A percentile compares a stretch with the other conserved stretches of the same genome.
Evolutionary conservation across 2,888 invertebrate species (phyloP).

Genomic region (Meganola albula): DNA sequence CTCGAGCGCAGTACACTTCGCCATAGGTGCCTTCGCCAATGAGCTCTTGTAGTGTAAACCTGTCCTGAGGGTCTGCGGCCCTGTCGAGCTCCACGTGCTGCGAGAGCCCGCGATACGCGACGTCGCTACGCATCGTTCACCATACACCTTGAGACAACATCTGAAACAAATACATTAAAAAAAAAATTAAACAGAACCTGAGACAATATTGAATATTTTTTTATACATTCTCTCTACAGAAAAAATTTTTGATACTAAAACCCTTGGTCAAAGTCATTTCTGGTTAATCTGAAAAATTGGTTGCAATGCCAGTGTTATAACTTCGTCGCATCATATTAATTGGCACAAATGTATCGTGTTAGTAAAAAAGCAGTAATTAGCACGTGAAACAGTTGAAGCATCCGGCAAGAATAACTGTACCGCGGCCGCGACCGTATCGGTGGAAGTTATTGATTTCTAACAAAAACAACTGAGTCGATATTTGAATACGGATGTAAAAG

Average conservation of each 20-base stretch:
- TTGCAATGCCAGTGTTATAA: slow-evolving; percentile 3
- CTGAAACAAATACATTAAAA: slow-evolving; percentile 26
- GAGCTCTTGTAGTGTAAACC: slow-evolving; percentile 83
- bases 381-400: slow-evolving; percentile 34
- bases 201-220: slow-evolving; percentile 9
- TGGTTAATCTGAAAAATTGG: no score
- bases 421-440: slow-evolving; percentile 13
- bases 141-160: slow-evolving; percentile 39
- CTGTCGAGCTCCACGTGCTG: slow-evolving; percentile 83
- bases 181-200: not conserved
- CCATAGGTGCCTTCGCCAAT: slow-evolving; percentile 92
- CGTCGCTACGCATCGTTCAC: slow-evolving; percentile 67
- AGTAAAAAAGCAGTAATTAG: slow-evolving; percentile 30
- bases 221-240: slow-evolving; percentile 12
- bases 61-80: slow-evolving; percentile 82
- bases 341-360: slow-evolving; percentile 18
- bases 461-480: no score
- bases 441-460: slow-evolving; percentile 21
- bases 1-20: slow-evolving; percentile 85
- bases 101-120: slow-evolving; percentile 82
- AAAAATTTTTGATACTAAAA: no score
- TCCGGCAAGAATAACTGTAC: slow-evolving; percentile 31
- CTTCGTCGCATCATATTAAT: slow-evolving; percentile 10
- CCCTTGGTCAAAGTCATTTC: no score
- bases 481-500: no score